Evolutionary conservation across 2,888 invertebrate genomes (phyloP).

Genomic region (Leucozona laternaria): DNA sequence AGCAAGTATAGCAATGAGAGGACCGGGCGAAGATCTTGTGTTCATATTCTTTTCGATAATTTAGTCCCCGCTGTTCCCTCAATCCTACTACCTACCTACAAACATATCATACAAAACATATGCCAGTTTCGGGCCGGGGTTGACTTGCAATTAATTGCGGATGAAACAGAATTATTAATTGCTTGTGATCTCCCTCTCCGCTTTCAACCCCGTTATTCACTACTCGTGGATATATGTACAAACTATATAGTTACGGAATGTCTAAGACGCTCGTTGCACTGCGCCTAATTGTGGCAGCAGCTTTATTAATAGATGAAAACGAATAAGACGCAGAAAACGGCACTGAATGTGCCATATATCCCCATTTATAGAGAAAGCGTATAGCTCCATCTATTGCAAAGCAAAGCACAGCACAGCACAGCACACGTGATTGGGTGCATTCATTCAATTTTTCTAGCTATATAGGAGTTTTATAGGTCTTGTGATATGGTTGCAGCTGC

Average conservation of each 20-base stretch:
- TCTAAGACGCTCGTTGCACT: slow-evolving; percentile 63
- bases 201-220: background rate
- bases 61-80: slow-evolving; percentile 15
- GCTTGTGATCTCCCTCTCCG: slow-evolving; percentile 72
- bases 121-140: slow-evolving; percentile 77
- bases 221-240: background rate
- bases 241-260: slow-evolving; percentile 10
- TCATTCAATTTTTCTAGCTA: slow-evolving; percentile 64
- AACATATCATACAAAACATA: slow-evolving; percentile 45
- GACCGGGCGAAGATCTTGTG: slow-evolving; percentile 46
- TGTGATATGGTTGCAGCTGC: slow-evolving; percentile 19
- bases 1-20: too few species aligned
- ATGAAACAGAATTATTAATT: slow-evolving; percentile 83
- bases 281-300: slow-evolving; percentile 75
- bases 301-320: slow-evolving; percentile 73
- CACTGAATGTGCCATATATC: slow-evolving; percentile 52
- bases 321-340: slow-evolving; percentile 48
- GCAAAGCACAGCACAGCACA: slow-evolving; percentile 9
- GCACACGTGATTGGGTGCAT: slow-evolving; percentile 70
- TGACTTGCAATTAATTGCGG: slow-evolving; percentile 83
- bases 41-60: slow-evolving; percentile 34
- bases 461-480: slow-evolving; percentile 29
- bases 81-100: background rate
- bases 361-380: slow-evolving; percentile 65
- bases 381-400: slow-evolving; percentile 39